Evolutionary conservation across 30 jellyfish, hydroid and myxozoan genomes (phyloP), one percentile per base, ranked within the genome.

Genomic region (Aurelia sp.): DNA sequence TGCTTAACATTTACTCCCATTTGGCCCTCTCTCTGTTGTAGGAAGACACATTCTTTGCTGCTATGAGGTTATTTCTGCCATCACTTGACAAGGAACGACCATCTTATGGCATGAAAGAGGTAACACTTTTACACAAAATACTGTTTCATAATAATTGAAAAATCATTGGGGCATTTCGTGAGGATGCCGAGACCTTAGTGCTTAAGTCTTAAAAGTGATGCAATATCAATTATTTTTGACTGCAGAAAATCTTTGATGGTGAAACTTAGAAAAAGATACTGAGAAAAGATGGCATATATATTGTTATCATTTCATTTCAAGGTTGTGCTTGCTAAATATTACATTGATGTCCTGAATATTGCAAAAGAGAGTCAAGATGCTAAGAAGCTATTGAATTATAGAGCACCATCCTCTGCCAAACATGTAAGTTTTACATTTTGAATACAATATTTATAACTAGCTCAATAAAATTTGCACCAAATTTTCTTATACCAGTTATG

Each of bases 21-120:
- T 51, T 44, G 8, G 38, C 11, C 67, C 15, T 51, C 19, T 19
- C 16, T 20, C 27, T 76, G 38, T 76, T 88, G n/a, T 82, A 96
- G 99, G 80, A 63, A 9, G 97, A 90, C 67, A 84, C 97, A 12
- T 90, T 96, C 73, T 96, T 90, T 58, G 96, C 99, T 18, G 96
- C 87, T 2, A 85, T 96, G 96, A 63, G 99, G 70, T 63, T 96
- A 63, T 57, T 91, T 40, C 96, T 96, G 16, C 99, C 99, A 24
- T 92, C 96, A 35, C 86, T 96, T 21, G 99, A 96, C 79, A 96
- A 87, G 59, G 98, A 96, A 40, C 76, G 99, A 73, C 90, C 92
- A 13, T 90, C 99, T 8, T 96, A 96, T 87, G 99, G 99, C 67
- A 90, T 96, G 98, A 96, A 96, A 87, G 99, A 96, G 98, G 99